Evolutionary conservation across 2,888 invertebrate genomes (phyloP).

Genomic region (Acrocyrtus sp.): DNA sequence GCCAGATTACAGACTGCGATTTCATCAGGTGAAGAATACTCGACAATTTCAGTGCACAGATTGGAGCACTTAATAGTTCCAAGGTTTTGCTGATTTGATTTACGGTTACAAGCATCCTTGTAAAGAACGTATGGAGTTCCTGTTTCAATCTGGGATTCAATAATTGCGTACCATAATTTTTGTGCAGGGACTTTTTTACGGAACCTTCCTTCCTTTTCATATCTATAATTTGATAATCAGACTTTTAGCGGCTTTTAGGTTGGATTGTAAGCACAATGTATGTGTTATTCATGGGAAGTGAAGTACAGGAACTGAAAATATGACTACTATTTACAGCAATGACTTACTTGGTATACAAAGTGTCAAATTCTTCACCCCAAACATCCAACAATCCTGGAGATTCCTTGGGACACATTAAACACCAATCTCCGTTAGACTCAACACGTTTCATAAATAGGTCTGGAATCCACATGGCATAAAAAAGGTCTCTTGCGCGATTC

Average conservation of each 20-base stretch:
- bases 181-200: conserved; percentile 78
- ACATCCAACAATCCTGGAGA: conserved; percentile 89
- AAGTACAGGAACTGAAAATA: background rate
- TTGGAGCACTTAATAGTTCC: conserved; percentile 99
- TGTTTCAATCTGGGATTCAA: conserved; percentile 96
- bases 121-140: conserved; percentile 98
- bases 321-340: background rate
- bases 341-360: conserved; percentile 78
- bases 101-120: conserved; percentile 95
- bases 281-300: background rate
- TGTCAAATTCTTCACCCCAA: conserved; percentile 96
- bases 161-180: conserved; percentile 91
- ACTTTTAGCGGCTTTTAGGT: too few relatives aligned
- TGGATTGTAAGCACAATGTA: too few relatives aligned
- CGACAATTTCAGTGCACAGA: conserved; percentile 96
- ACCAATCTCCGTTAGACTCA: conserved; percentile 86
- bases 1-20: conserved; percentile 98
- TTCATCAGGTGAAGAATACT: conserved; percentile 92
- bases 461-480: conserved; percentile 97
- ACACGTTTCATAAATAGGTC: conserved; percentile 98
- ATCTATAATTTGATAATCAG: too few relatives aligned
- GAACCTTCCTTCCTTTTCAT: conserved; percentile 83
- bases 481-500: conserved; percentile 91
- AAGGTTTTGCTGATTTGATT: conserved; percentile 97
- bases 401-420: conserved; percentile 96